Base-by-base conservation (phyloP, 2,797 vertebrate species). In the Amblyopsis hoosieri region DNA sequence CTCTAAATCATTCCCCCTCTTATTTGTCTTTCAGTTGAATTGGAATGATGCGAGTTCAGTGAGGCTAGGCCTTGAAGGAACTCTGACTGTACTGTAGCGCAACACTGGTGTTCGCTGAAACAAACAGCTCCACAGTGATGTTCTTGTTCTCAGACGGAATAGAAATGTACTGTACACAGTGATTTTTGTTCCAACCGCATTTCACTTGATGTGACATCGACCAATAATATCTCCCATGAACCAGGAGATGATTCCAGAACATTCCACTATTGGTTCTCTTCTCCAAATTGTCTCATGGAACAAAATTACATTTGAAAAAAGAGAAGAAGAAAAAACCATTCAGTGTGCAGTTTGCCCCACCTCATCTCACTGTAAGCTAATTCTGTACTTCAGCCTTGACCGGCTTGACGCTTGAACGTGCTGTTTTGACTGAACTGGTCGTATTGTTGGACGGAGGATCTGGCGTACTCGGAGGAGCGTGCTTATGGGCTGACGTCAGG, bases 401-500 rank as follows among this genome's bases (percentile, higher is more conserved):
- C 60, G 62, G 14, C 45, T 49, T 0, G 57, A 1, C 50, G 62
- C 7, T 52, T 66, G 42, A 57, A 4, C 2, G 1, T 53, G 33
- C 62, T 70, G 74, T 63, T 81, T 62, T 63, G 63, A 61, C 80
- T 31, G 42, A 0, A n/a, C 64, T 19, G 13, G 19, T 64, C 29
- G 1, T 33, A n/a, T 37, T 29, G 45, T 45, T 58, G 71, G 61
- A 59, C 3, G 60, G 62, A 6, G 65, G 59, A 67, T 64, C 47
- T 74, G 75, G 73, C 70, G 4, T 6, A 3, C 37, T 48, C 8
- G 68, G 52, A 63, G 69, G 57, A 64, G 66, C 79, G 54, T 51
- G 76, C 64, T 74, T 75, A 55, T 0, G 51, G 66, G 58, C 53
- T 83, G 84, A 84, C 82, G 83, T 90, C 81, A 83, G 76, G 65